phyloP scores from a whole-genome alignment of 2,113 vertebrate genomes.

The Rhabdornis inornatus region DNA sequence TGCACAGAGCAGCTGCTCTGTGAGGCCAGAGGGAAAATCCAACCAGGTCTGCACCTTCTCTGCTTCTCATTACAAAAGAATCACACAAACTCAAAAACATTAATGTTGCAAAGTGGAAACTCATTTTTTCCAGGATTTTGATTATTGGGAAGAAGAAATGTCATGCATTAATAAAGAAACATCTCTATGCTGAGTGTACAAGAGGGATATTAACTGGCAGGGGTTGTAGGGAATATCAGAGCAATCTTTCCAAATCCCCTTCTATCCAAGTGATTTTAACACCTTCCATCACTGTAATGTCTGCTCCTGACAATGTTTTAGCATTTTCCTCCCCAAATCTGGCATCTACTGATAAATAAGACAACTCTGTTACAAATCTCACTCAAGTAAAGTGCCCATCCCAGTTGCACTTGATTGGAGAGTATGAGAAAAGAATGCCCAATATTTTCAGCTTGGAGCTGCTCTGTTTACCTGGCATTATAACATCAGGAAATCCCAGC shows the following conservation, averaged over 20 bases:
- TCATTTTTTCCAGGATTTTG: background rate
- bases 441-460: background rate
- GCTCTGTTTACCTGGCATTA: slow-evolving; percentile 87
- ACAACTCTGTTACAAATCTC: background rate
- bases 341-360: background rate
- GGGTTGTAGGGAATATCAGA: background rate
- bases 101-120: background rate
- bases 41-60: background rate
- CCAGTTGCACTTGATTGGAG: background rate
- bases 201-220: background rate
- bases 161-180: background rate
- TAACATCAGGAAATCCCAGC: slow-evolving; percentile 93
- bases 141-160: background rate
- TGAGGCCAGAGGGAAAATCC: background rate
- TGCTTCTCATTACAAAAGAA: background rate
- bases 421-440: background rate
- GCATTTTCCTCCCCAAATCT: background rate
- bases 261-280: background rate
- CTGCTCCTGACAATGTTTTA: background rate
- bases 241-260: background rate
- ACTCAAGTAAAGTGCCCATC: background rate
- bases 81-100: background rate
- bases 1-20: background rate
- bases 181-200: background rate
- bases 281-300: background rate